phyloP scores from a whole-genome alignment of 2,888 invertebrate species.

The Campoplex capitator region DNA sequence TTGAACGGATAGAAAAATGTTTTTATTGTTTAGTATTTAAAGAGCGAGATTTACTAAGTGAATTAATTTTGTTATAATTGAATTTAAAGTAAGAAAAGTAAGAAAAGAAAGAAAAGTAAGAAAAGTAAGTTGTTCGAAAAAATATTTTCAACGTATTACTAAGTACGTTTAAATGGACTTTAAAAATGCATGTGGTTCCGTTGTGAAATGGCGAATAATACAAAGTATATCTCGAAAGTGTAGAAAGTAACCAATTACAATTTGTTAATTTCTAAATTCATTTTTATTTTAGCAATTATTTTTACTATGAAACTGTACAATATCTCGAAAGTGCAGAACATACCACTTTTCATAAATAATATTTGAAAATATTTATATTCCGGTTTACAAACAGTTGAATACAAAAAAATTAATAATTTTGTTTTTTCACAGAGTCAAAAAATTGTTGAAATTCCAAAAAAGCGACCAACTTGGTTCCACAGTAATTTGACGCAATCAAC shows the following conservation, averaged over 20 bases:
- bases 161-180: not conserved
- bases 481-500: slow-evolving; percentile 93
- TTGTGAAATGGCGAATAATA: not conserved
- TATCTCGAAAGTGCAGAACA: not conserved
- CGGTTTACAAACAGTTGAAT: not conserved
- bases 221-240: too few species aligned
- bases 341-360: not conserved
- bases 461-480: slow-evolving; percentile 95
- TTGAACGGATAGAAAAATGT: too few species aligned
- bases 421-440: slow-evolving; percentile 86
- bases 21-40: not conserved
- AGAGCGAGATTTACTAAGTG: not conserved
- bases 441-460: slow-evolving; percentile 94
- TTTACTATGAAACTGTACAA: not conserved
- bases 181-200: not conserved
- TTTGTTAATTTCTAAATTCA: not conserved
- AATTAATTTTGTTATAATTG: not conserved
- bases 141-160: not conserved
- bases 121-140: too few species aligned
- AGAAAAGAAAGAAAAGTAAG: too few species aligned
- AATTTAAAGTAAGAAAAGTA: not conserved
- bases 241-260: not conserved
- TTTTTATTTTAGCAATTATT: not conserved
- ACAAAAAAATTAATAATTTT: not conserved
- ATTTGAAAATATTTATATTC: not conserved